Evolutionary conservation across 2,888 invertebrate species (phyloP).

Genomic region (Microctonus hyperodae): DNA sequence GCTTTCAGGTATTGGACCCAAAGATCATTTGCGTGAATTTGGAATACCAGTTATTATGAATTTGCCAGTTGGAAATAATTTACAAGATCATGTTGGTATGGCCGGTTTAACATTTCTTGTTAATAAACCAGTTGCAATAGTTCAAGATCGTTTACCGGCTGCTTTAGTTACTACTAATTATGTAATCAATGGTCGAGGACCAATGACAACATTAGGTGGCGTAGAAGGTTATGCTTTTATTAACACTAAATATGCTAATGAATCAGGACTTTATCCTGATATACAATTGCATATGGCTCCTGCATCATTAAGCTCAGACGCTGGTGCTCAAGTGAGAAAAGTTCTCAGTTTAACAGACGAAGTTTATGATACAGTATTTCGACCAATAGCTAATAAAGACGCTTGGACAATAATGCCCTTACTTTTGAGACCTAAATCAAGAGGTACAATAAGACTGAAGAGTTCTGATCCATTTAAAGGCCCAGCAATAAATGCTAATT

Average conservation of each 20-base stretch:
- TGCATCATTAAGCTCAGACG: constrained; percentile 84
- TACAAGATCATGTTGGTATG: constrained; percentile 89
- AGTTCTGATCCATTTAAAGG: constrained; percentile 86
- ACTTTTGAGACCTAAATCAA: constrained; percentile 79
- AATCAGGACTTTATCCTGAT: constrained; percentile 82
- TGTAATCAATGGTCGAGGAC: constrained; percentile 78
- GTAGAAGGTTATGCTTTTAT: constrained; percentile 89
- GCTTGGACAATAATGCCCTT: constrained; percentile 88
- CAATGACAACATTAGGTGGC: constrained; percentile 87
- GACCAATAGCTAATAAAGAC: constrained; percentile 80
- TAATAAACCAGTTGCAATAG: constrained; percentile 84
- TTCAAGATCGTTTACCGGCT: constrained; percentile 80
- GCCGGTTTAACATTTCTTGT: constrained; percentile 82
- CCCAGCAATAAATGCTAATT: constrained; percentile 91
- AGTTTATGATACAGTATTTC: constrained; percentile 80
- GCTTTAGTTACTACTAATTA: constrained; percentile 83
- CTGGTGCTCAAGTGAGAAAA: constrained; percentile 76
- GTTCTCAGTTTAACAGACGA: constrained; percentile 82
- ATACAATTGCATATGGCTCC: constrained; percentile 94
- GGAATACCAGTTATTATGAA: constrained; percentile 80
- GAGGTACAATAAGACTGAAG: constrained; percentile 78
- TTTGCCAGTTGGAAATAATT: constrained; percentile 78
- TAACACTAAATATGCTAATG: constrained; percentile 83
- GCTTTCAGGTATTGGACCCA: constrained; percentile 86
- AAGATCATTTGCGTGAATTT: constrained; percentile 72